Conservation (phyloP, 1,140 invertebrate species). For the Drosophila suzukii region DNA sequence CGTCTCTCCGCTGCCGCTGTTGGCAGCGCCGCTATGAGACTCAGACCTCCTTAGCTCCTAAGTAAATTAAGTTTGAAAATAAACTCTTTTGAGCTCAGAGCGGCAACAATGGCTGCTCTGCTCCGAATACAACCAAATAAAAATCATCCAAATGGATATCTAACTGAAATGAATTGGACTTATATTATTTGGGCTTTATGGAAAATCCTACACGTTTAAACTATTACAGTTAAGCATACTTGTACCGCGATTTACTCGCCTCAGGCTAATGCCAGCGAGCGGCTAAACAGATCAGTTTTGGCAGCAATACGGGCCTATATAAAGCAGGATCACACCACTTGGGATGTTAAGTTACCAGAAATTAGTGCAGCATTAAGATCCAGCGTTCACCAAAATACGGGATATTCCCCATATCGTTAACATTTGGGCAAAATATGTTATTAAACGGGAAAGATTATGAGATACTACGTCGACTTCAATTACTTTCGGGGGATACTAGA, state of each 20-base stretch:
- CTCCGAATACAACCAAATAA: no score
- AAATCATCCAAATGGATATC: no score
- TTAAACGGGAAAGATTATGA: constrained; percentile 19
- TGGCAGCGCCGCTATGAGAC: no score
- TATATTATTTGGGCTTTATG: no score
- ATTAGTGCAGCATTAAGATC: constrained; percentile 14
- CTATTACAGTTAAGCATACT: constrained; percentile 1
- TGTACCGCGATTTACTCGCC: background rate
- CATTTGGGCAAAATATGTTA: constrained; percentile 32
- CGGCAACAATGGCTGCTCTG: no score
- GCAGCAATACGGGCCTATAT: constrained; percentile 15
- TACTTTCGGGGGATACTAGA: constrained; percentile 12
- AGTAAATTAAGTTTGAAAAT: no score
- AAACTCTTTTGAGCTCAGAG: no score
- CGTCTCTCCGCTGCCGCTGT: no score
- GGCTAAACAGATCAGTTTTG: constrained; percentile 18
- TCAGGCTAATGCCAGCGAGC: constrained; percentile 21
- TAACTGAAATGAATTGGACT: no score
- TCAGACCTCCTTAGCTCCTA: no score
- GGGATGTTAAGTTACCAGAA: constrained; percentile 19
- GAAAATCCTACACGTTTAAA: no score
- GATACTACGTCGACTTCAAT: constrained; percentile 5
- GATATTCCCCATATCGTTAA: constrained; percentile 2
- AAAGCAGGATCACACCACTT: constrained; percentile 5
- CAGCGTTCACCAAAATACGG: constrained; percentile 11